phyloP scores from a whole-genome alignment of 2,113 vertebrate genomes.

The Marmota flaviventris region DNA sequence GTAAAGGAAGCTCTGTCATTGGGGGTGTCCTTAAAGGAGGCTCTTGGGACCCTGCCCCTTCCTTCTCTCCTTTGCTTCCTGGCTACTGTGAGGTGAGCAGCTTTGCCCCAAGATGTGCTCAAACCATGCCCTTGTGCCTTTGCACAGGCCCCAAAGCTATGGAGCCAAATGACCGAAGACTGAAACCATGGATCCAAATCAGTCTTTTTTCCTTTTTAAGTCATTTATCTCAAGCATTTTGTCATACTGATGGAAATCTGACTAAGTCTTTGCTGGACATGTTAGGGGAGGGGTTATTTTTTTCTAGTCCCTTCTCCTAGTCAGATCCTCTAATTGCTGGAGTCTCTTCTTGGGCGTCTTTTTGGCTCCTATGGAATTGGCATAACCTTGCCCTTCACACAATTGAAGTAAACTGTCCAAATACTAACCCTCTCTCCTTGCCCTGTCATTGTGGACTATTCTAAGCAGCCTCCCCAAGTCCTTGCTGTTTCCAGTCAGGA shows the following conservation, averaged over 20 bases:
- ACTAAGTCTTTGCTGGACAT: neutral
- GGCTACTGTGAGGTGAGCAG: neutral
- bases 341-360: neutral
- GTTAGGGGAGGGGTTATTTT: neutral
- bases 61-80: neutral
- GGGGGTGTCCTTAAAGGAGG: neutral
- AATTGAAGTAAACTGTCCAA: neutral
- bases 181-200: neutral
- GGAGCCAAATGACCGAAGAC: neutral
- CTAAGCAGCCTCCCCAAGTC: neutral
- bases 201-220: neutral
- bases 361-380: neutral
- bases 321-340: neutral
- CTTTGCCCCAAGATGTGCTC: neutral
- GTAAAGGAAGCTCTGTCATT: neutral
- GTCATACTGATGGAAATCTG: neutral
- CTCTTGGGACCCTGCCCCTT: neutral
- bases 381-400: neutral
- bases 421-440: neutral
- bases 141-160: neutral
- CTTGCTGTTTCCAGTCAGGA: neutral
- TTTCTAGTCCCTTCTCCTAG: neutral
- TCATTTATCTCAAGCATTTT: neutral
- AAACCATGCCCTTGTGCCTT: neutral
- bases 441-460: neutral